Evolutionary conservation across 2,113 vertebrate species (phyloP).

Genomic region (Eupsittula cactorum): DNA sequence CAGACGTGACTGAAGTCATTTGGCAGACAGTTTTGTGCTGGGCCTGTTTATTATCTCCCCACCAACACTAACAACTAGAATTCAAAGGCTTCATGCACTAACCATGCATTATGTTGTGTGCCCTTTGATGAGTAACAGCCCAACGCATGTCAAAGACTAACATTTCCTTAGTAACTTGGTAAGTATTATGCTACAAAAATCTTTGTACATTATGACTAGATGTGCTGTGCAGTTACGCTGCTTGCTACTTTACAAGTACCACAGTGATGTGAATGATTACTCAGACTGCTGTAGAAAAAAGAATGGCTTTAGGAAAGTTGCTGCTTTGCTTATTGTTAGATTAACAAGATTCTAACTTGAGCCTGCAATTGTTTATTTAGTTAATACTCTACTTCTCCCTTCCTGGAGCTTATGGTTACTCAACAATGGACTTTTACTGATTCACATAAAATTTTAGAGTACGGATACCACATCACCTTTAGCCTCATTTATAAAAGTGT

Average conservation of each 20-base stretch:
- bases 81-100: background rate
- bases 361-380: background rate
- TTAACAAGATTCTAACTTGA: background rate
- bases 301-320: background rate
- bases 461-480: background rate
- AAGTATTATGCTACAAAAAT: background rate
- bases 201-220: background rate
- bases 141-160: background rate
- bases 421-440: background rate
- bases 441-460: background rate
- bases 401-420: background rate
- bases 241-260: background rate
- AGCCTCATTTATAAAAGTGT: background rate
- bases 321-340: background rate
- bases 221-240: background rate
- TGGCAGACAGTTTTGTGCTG: background rate
- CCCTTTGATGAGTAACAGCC: background rate
- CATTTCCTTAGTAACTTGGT: background rate
- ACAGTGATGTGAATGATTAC: conserved; percentile 10
- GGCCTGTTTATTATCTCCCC: background rate
- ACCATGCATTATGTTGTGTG: background rate
- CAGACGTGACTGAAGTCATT: background rate
- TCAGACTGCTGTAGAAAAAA: background rate
- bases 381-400: background rate
- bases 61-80: background rate